Percentiles rank a stretch among this genome's conserved stretches.
Evolutionary conservation across 2,113 vertebrate genomes (phyloP).

Genomic region (Condylura cristata): DNA sequence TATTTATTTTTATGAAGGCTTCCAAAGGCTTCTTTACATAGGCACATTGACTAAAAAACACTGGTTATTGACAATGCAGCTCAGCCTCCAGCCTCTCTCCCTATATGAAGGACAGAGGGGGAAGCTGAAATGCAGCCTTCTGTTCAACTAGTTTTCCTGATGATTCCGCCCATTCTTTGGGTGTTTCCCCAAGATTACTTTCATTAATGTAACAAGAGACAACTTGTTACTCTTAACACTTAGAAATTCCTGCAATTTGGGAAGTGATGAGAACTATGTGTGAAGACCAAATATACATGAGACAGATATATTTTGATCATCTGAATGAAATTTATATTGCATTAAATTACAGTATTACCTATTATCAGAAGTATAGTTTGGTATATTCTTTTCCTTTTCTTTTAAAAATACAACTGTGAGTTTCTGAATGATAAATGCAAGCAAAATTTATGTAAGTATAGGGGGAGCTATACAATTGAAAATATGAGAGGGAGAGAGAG

Average conservation of each 20-base stretch:
- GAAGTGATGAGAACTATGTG: background rate
- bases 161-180: no score
- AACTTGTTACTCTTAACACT: background rate
- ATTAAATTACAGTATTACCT: background rate
- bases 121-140: no score
- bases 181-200: no score
- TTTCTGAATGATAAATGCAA: slow-evolving; percentile 25
- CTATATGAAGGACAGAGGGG: no score
- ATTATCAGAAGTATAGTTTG: background rate
- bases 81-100: background rate
- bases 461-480: background rate
- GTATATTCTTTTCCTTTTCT: background rate
- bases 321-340: no score
- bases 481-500: background rate
- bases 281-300: background rate
- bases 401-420: slow-evolving; percentile 8
- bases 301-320: background rate
- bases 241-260: background rate
- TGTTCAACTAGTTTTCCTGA: no score
- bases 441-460: slow-evolving; percentile 34
- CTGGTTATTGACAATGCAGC: background rate
- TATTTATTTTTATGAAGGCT: no score
- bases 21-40: background rate
- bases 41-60: background rate
- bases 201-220: no score